phyloP scores from a whole-genome alignment of 2,113 vertebrate species.

The Copsychus sechellarum region DNA sequence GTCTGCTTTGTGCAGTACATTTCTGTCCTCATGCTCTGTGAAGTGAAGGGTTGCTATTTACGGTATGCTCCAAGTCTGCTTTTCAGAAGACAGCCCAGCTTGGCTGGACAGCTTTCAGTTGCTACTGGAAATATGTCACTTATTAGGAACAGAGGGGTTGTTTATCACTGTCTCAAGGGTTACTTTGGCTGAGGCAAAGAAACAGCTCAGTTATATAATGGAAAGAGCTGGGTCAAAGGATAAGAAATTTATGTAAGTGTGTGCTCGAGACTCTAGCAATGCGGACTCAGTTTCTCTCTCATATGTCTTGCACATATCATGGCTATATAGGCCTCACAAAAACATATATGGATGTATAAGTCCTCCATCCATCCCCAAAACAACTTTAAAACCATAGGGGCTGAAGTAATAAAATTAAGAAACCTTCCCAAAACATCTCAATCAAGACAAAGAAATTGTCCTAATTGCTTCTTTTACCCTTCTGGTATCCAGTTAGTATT shows the following conservation, averaged over 20 bases:
- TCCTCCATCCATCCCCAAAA: neutral
- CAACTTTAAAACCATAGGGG: neutral
- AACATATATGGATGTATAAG: fast-evolving
- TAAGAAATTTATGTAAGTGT: neutral
- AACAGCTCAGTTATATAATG: conserved; percentile 26
- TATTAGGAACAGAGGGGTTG: conserved; percentile 51
- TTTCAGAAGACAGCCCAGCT: conserved; percentile 9
- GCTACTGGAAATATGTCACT: conserved; percentile 57
- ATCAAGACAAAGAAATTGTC: neutral
- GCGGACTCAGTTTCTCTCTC: neutral
- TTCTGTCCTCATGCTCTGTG: neutral
- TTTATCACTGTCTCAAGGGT: conserved; percentile 55
- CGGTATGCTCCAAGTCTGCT: neutral
- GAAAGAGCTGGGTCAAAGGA: conserved; percentile 49
- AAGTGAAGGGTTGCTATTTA: conserved; percentile 46
- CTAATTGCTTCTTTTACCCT: neutral
- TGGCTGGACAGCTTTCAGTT: conserved; percentile 42
- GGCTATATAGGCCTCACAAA: fast-evolving
- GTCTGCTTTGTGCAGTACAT: neutral
- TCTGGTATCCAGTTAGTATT: fast-evolving
- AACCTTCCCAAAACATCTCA: neutral
- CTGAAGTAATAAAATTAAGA: neutral
- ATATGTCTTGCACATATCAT: neutral
- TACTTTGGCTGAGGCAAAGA: conserved; percentile 11
- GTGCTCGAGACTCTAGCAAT: neutral